A percentile compares a stretch with the other conserved stretches of the same genome.
Conservation (phyloP, 2,797 vertebrate species). For the Amniataba percoides region DNA sequence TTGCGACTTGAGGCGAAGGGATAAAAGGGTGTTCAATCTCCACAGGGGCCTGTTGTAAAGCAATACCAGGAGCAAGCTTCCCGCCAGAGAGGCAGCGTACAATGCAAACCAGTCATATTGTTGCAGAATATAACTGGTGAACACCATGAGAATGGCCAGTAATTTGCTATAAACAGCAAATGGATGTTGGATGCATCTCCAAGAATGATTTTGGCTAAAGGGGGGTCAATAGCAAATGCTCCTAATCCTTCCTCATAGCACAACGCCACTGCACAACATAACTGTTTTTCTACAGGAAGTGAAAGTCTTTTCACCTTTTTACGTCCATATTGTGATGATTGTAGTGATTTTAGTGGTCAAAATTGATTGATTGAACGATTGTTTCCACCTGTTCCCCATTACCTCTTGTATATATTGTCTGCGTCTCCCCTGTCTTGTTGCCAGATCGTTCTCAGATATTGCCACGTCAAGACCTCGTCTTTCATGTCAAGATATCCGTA, state of each 20-base stretch:
- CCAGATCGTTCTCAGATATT: no score
- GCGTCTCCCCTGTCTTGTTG: no score
- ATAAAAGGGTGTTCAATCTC: conserved; percentile 65
- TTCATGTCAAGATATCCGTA: no score
- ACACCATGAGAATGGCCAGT: conserved; percentile 5
- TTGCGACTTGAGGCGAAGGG: conserved; percentile 67
- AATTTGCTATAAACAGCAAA: conserved; percentile 23
- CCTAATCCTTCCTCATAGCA: not conserved
- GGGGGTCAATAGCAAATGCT: not conserved
- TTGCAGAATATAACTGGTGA: conserved; percentile 25
- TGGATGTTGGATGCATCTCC: not conserved
- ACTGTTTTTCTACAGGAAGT: not conserved
- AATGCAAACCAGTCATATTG: conserved; percentile 7
- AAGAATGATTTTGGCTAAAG: not conserved
- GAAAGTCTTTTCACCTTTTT: not conserved
- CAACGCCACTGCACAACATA: not conserved
- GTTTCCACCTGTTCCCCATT: no score
- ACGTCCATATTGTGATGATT: not conserved
- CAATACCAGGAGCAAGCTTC: conserved; percentile 38
- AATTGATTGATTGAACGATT: no score
- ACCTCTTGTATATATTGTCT: no score
- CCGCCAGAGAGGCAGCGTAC: conserved; percentile 1
- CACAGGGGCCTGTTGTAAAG: conserved; percentile 48
- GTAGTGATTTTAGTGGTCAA: not conserved
- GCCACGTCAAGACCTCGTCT: no score